Conservation (phyloP, 2,797 vertebrate genomes). For the Malacoctenus gilli region DNA sequence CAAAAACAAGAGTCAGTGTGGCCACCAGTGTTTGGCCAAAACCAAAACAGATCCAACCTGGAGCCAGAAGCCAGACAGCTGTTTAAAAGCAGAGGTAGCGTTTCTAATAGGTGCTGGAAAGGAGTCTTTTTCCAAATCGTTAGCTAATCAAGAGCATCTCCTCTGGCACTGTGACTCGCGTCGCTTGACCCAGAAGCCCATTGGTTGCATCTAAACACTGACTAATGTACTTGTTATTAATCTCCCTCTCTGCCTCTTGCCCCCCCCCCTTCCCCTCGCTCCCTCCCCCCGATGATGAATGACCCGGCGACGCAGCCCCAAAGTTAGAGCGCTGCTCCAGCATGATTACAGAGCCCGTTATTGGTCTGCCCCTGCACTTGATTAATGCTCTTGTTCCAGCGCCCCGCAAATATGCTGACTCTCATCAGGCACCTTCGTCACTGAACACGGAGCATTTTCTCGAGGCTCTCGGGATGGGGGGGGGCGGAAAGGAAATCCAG, state of each 20-base stretch:
- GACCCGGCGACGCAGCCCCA: conserved; percentile 60
- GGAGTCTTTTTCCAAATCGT: conserved; percentile 40
- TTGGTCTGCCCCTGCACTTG: conserved; percentile 79
- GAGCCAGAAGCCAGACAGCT: too few species aligned
- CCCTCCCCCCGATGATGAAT: conserved; percentile 80
- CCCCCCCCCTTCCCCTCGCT: too few species aligned
- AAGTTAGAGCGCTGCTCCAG: conserved; percentile 74
- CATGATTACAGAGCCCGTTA: conserved; percentile 80
- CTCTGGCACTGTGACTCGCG: conserved; percentile 50
- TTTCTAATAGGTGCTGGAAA: too few species aligned
- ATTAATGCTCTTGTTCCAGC: conserved; percentile 79
- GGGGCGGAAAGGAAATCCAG: conserved; percentile 46
- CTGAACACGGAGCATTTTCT: conserved; percentile 64
- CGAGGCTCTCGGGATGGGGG: conserved; percentile 41
- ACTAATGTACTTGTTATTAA: conserved; percentile 84
- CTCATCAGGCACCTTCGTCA: conserved; percentile 73
- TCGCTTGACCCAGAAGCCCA: conserved; percentile 62
- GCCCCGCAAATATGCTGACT: conserved; percentile 79
- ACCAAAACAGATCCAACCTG: neutral
- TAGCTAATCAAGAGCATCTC: conserved; percentile 61
- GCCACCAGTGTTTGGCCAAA: neutral
- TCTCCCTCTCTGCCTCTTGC: conserved; percentile 69
- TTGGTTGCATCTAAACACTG: conserved; percentile 74
- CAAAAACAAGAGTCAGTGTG: too few species aligned
- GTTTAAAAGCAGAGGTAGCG: neutral